A percentile compares a stretch with the other conserved stretches of the same genome.
Conservation (phyloP, 2,888 invertebrate species). For the Frankliniella intonsa region DNA sequence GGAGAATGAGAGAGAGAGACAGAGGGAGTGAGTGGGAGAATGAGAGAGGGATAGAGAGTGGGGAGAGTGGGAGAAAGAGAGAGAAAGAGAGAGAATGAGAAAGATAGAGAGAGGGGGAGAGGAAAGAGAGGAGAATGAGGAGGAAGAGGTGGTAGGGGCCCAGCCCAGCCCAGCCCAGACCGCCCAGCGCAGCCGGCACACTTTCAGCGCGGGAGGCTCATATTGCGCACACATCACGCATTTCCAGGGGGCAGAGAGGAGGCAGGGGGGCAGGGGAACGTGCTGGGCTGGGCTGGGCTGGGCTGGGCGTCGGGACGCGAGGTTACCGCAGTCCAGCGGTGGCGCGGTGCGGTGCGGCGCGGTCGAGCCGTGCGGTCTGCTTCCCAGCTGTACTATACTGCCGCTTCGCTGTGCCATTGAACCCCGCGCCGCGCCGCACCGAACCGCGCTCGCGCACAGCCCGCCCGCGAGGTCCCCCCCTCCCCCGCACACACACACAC, state of each 20-base stretch:
- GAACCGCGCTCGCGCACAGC: neutral
- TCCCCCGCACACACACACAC: neutral
- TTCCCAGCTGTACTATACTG: neutral
- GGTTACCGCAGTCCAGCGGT: neutral
- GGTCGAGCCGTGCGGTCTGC: neutral
- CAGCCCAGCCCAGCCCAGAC: neutral
- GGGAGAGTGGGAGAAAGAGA: neutral
- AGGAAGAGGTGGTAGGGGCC: neutral
- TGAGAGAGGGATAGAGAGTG: too few relatives aligned
- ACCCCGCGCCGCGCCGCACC: neutral
- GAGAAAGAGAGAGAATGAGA: neutral
- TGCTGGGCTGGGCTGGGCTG: neutral
- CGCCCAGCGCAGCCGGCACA: neutral
- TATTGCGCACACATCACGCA: conserved; percentile 22
- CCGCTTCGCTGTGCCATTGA: neutral
- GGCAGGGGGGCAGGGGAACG: neutral
- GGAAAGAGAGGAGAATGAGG: neutral
- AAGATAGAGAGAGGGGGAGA: neutral
- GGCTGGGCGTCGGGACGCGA: neutral
- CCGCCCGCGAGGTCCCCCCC: neutral
- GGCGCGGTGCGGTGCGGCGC: neutral
- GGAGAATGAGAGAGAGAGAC: too few relatives aligned
- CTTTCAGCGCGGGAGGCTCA: conserved; percentile 2
- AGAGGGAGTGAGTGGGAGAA: neutral
- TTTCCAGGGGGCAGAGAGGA: neutral